A percentile compares a stretch with the other conserved stretches of the same genome.
Conservation (phyloP, 2,888 invertebrate species). For the Pristionchus arcanus region DNA sequence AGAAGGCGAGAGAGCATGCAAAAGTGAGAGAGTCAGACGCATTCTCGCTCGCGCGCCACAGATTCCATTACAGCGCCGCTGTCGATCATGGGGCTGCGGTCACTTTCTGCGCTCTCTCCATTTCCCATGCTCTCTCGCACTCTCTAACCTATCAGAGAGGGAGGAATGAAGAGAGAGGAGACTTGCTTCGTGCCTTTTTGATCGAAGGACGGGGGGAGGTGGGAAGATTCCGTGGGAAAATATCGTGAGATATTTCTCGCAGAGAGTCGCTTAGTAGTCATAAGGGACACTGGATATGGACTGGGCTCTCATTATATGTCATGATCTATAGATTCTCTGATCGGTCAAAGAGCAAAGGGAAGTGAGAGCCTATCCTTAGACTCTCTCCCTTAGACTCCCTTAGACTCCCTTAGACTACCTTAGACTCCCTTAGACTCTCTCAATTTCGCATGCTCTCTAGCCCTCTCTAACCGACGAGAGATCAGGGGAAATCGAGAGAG, state of each 20-base stretch:
- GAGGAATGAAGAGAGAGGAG: neutral
- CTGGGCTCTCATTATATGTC: neutral
- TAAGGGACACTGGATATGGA: neutral
- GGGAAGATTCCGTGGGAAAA: conserved; percentile 21
- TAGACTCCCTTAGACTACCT: too few species aligned
- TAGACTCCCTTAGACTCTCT: neutral
- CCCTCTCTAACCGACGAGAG: too few species aligned
- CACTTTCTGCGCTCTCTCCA: neutral
- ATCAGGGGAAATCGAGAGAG: too few species aligned
- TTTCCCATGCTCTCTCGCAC: neutral
- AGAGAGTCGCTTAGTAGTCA: conserved; percentile 2
- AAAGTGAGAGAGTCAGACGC: neutral
- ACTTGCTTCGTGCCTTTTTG: conserved; percentile 27
- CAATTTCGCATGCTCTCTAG: neutral
- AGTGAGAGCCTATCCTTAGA: too few species aligned
- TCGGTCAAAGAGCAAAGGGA: neutral
- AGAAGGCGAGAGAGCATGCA: neutral
- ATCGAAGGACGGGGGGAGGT: neutral
- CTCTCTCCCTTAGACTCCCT: too few species aligned
- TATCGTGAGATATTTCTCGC: conserved; percentile 14
- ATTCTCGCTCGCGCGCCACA: conserved; percentile 20
- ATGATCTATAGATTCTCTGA: neutral
- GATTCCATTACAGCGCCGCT: conserved; percentile 43
- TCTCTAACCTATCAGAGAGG: neutral
- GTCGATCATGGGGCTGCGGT: neutral